phyloP scores from a whole-genome alignment of 2,113 vertebrate species.

The Sakesphorus luctuosus region DNA sequence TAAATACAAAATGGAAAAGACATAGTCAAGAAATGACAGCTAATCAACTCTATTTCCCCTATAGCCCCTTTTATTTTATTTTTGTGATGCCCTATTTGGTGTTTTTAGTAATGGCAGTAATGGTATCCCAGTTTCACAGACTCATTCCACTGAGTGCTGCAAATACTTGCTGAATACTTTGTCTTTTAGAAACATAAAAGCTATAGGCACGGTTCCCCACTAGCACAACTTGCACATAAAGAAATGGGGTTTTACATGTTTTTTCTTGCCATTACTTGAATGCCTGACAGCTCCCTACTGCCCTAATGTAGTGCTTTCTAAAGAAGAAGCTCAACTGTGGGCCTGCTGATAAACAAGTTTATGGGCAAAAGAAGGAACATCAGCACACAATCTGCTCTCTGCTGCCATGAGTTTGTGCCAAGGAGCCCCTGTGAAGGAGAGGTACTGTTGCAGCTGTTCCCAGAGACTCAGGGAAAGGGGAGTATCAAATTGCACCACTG shows the following conservation, averaged over 20 bases:
- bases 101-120: neutral
- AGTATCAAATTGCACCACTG: fast-evolving
- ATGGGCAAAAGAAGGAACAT: neutral
- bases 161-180: neutral
- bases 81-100: neutral
- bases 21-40: neutral
- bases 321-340: neutral
- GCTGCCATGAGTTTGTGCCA: neutral
- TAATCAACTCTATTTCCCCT: neutral
- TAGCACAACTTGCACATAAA: neutral
- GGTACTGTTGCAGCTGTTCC: neutral
- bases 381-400: neutral
- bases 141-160: neutral
- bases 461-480: neutral
- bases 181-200: neutral
- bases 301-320: neutral
- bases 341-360: neutral
- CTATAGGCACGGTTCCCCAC: neutral
- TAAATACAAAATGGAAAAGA: neutral
- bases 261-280: neutral
- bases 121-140: neutral
- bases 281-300: neutral
- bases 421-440: neutral
- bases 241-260: neutral
- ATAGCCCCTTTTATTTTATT: neutral